Evolutionary conservation across 2,797 vertebrate genomes (phyloP).

Genomic region (Coreius guichenoti): DNA sequence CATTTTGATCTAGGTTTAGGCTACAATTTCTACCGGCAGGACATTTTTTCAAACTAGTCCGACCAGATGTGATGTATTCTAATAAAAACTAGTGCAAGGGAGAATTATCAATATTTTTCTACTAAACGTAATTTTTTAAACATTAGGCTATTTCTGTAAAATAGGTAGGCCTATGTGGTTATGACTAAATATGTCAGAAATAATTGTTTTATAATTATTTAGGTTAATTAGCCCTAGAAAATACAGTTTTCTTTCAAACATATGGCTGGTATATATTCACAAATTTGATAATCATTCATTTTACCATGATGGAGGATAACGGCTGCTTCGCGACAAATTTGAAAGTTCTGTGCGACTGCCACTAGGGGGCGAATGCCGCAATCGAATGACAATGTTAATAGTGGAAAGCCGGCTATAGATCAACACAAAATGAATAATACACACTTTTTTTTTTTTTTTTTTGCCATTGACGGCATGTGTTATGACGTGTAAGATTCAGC

Average conservation of each 20-base stretch:
- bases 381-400: not conserved
- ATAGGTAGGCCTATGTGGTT: no score
- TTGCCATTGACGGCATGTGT: not conserved
- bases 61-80: not conserved
- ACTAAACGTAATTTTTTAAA: not conserved
- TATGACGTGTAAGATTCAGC: not conserved
- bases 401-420: not conserved
- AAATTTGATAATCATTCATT: not conserved
- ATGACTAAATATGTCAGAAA: no score
- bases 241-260: not conserved
- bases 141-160: not conserved
- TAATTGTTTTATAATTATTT: no score
- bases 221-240: not conserved
- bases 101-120: not conserved
- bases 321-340: not conserved
- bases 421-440: not conserved
- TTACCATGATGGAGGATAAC: not conserved
- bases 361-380: not conserved
- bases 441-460: not conserved
- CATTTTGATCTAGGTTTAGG: not conserved
- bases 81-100: not conserved
- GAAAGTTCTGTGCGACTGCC: not conserved
- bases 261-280: not conserved
- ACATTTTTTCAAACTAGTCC: not conserved
- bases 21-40: no score